A percentile compares a stretch with the other conserved stretches of the same genome.
Conservation (phyloP, 1,140 invertebrate species). For the Pseudomyrmex gracilis region DNA sequence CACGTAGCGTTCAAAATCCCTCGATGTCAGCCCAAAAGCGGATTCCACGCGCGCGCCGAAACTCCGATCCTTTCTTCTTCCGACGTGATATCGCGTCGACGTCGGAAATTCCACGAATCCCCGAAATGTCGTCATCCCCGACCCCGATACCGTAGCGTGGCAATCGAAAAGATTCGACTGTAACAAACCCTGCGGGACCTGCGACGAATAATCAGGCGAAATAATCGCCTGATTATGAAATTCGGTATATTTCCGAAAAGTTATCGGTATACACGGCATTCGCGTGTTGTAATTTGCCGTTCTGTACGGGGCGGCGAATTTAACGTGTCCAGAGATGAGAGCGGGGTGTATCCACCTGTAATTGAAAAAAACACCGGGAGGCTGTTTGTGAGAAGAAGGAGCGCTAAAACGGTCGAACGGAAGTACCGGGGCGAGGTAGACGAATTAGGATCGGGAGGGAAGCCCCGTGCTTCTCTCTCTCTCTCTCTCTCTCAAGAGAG, state of each 20-base stretch:
- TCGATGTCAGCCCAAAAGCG: neutral
- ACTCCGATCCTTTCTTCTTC: neutral
- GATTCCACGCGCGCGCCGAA: constrained; percentile 28
- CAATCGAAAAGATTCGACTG: constrained; percentile 18
- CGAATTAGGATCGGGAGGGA: constrained; percentile 76
- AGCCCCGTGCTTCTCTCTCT: constrained; percentile 66
- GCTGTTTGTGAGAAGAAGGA: constrained; percentile 45
- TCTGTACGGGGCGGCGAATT: constrained; percentile 27
- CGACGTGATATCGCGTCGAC: constrained; percentile 14
- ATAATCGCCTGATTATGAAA: constrained; percentile 25
- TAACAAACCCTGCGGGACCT: neutral
- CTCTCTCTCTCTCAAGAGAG: no score
- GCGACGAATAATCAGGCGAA: constrained; percentile 25
- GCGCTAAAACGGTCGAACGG: constrained; percentile 67
- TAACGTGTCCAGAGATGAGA: constrained; percentile 18
- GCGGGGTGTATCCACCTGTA: constrained; percentile 29
- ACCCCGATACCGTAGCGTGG: constrained; percentile 14
- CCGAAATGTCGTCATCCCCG: constrained; percentile 34
- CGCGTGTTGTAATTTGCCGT: neutral
- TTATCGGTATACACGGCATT: neutral
- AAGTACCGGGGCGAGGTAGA: constrained; percentile 71
- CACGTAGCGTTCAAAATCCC: constrained; percentile 29
- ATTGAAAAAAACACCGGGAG: constrained; percentile 51
- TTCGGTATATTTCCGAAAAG: constrained; percentile 22
- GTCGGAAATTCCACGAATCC: constrained; percentile 72